Conservation (phyloP, 2,113 vertebrate species). For the Phalacrocorax brasilianus region DNA sequence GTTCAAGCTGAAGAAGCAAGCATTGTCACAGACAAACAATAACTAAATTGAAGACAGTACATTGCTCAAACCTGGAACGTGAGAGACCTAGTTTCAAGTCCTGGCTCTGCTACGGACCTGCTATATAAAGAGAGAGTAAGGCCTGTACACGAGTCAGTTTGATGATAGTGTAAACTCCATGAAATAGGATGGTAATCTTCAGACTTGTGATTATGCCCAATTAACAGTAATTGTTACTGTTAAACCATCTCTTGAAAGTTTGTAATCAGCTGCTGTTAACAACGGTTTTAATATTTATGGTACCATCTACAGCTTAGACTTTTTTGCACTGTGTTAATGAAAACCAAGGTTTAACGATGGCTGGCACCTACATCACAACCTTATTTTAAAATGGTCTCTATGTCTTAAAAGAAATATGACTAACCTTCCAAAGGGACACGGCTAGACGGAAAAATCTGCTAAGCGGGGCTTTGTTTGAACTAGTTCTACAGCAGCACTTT, state of each 20-base stretch:
- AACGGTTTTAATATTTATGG: neutral
- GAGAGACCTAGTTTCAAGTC: neutral
- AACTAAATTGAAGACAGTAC: neutral
- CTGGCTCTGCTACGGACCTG: neutral
- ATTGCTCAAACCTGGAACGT: neutral
- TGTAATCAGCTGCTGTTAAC: neutral
- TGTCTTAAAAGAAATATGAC: neutral
- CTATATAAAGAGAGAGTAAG: neutral
- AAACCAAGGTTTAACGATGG: neutral
- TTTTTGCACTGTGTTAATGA: neutral
- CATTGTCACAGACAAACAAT: neutral
- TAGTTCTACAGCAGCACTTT: neutral
- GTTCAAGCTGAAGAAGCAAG: neutral
- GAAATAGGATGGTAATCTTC: neutral
- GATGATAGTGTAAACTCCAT: neutral
- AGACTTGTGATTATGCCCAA: conserved; percentile 10
- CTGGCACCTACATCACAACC: neutral
- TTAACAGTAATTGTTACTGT: neutral
- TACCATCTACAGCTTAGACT: neutral
- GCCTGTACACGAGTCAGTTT: neutral
- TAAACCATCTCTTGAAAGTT: neutral
- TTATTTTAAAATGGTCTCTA: neutral
- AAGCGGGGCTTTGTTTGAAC: neutral
- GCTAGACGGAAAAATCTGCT: neutral
- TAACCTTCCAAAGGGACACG: neutral